phyloP scores from a whole-genome alignment of 2,888 invertebrate genomes.

The Amiota minor region DNA sequence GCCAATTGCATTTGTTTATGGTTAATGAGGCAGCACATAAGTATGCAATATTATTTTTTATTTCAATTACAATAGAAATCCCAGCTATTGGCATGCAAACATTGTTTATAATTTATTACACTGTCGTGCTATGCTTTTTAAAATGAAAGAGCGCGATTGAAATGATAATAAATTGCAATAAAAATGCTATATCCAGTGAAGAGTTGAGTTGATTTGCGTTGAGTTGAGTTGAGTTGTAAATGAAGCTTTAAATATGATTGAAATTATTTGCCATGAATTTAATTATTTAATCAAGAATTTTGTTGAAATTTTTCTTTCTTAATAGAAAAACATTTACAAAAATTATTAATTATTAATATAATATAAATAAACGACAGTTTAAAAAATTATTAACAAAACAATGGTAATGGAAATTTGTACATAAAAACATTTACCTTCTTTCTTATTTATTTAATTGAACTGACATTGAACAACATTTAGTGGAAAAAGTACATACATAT shows the following conservation, averaged over 20 bases:
- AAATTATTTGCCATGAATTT: too few relatives aligned
- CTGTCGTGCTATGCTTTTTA: conserved; percentile 55
- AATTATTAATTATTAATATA: neutral
- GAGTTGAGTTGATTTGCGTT: too few relatives aligned
- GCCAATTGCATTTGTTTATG: neutral
- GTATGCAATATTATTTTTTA: conserved; percentile 13
- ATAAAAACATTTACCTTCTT: conserved; percentile 53
- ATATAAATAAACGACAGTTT: conserved; percentile 49
- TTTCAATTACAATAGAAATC: conserved; percentile 10
- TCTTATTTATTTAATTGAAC: conserved; percentile 42
- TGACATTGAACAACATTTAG: conserved; percentile 57
- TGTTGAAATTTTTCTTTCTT: neutral
- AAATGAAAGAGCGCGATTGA: conserved; percentile 20
- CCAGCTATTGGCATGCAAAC: conserved; percentile 21
- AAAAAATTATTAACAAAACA: conserved; percentile 50
- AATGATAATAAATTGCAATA: conserved; percentile 20
- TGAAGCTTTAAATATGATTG: too few relatives aligned
- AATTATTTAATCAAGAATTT: conserved; percentile 8
- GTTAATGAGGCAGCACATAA: neutral
- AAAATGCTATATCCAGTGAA: conserved; percentile 6
- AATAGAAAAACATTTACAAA: too few relatives aligned
- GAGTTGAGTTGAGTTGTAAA: too few relatives aligned
- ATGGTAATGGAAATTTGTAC: conserved; percentile 13
- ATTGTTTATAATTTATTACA: conserved; percentile 63
- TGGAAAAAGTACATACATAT: conserved; percentile 34